A percentile compares a stretch with the other conserved stretches of the same genome.
Conservation (phyloP, 2,888 invertebrate genomes). For the Chorisops tibialis region DNA sequence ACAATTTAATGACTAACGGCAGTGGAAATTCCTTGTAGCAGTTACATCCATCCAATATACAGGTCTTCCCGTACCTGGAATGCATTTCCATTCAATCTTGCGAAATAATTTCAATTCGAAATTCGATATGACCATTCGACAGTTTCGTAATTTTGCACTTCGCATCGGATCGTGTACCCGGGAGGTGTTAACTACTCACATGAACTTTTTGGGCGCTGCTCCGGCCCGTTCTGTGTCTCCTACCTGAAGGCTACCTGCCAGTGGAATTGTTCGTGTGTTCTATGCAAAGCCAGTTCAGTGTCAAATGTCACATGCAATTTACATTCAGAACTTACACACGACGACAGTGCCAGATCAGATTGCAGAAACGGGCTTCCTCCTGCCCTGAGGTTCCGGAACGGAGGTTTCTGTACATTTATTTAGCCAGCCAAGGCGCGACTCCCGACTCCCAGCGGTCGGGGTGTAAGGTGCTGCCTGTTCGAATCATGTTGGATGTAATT, state of each 20-base stretch:
- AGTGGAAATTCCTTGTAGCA: not conserved
- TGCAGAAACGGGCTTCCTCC: too few species aligned
- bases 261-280: not conserved
- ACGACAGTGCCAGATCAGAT: conserved; percentile 25
- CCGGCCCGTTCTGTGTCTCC: not conserved
- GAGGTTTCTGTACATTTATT: too few species aligned
- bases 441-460: too few species aligned
- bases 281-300: conserved; percentile 12
- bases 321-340: conserved; percentile 29
- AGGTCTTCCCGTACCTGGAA: not conserved
- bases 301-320: conserved; percentile 31
- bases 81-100: not conserved
- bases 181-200: conserved; percentile 8
- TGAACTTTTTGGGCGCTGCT: conserved; percentile 9
- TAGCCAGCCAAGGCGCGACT: too few species aligned
- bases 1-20: too few species aligned
- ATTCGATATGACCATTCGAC: conserved; percentile 7
- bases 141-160: conserved; percentile 2
- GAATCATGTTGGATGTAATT: conserved; percentile 29
- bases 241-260: not conserved
- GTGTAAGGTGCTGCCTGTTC: too few species aligned
- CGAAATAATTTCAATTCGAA: conserved; percentile 6
- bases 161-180: not conserved
- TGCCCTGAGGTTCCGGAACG: too few species aligned
- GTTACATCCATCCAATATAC: not conserved